A percentile compares a stretch with the other conserved stretches of the same genome.
Evolutionary conservation across 2,888 invertebrate genomes (phyloP).

Genomic region (Torymus auratus): DNA sequence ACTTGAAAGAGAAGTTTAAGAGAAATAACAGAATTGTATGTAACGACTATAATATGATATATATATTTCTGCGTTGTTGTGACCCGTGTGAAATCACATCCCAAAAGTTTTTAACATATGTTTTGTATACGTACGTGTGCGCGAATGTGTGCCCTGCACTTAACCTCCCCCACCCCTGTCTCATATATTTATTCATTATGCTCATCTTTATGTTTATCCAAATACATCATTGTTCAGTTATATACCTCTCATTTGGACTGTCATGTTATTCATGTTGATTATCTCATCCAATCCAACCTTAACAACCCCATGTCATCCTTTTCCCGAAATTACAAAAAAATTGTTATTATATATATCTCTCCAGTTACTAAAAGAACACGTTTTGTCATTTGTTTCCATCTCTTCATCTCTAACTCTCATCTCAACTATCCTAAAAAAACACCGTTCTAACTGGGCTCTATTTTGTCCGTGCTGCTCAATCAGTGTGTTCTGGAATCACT

Average conservation of each 20-base stretch:
- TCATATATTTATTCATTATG: constrained; percentile 56
- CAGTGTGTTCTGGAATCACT: constrained; percentile 99
- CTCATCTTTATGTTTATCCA: constrained; percentile 65
- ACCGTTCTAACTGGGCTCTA: constrained; percentile 79
- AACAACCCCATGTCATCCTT: constrained; percentile 18
- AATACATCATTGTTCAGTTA: constrained; percentile 54
- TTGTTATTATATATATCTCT: constrained; percentile 38
- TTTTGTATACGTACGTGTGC: constrained; percentile 76
- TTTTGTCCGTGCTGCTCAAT: constrained; percentile 86
- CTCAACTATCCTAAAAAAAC: constrained; percentile 58
- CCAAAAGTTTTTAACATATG: constrained; percentile 75
- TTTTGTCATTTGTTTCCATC: constrained; percentile 59
- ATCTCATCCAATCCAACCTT: constrained; percentile 32
- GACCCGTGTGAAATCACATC: constrained; percentile 85
- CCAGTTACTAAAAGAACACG: constrained; percentile 54
- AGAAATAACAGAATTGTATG: constrained; percentile 40
- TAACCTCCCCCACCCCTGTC: constrained; percentile 60
- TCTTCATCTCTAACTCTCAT: constrained; percentile 58
- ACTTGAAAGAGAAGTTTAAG: not conserved
- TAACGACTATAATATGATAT: constrained; percentile 42
- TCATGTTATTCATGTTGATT: constrained; percentile 57
- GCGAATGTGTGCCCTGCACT: constrained; percentile 75
- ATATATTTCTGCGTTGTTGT: constrained; percentile 84
- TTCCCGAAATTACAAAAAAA: constrained; percentile 20
- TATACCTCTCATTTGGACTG: constrained; percentile 34